These are phyloP conservation scores for Bucco capensis DNA, from an alignment of 2,113 vertebrate genomes.

Conservation along the genomic window DNA sequence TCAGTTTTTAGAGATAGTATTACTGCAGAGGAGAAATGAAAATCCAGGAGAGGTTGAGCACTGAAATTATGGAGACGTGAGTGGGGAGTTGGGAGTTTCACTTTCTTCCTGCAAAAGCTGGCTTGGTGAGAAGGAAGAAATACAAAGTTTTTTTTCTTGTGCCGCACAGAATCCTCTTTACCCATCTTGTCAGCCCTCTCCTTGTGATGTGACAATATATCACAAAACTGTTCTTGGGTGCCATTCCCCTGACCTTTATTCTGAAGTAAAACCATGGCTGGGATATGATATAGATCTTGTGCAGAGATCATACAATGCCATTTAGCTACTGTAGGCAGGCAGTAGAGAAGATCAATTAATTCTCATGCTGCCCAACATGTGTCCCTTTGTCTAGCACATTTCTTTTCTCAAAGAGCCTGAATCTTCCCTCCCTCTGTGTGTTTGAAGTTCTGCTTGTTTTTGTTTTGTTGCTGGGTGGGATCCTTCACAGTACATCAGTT, in stretches of 20 bases:
- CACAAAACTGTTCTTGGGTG: neutral
- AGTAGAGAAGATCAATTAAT: neutral
- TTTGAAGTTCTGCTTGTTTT: slow-evolving; percentile 56
- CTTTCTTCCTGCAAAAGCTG: neutral
- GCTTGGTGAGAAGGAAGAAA: neutral
- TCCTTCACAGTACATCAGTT: slow-evolving; percentile 10
- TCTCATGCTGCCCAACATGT: neutral
- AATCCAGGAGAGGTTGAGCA: neutral
- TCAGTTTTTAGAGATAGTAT: neutral
- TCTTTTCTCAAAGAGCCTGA: neutral
- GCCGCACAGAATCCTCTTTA: neutral
- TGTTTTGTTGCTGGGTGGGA: slow-evolving; percentile 73
- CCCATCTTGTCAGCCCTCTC: neutral
- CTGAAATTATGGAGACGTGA: neutral
- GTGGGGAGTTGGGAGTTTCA: neutral
- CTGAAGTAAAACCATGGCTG: neutral
- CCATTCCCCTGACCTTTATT: neutral
- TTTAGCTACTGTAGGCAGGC: neutral
- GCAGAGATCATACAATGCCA: neutral
- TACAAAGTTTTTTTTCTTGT: neutral
- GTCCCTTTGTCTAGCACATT: neutral
- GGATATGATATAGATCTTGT: neutral
- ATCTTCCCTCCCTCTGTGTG: neutral
- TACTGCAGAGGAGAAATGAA: neutral
- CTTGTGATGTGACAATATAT: neutral